These are phyloP conservation scores for Cacatua alba DNA, from an alignment of 2,113 vertebrate genomes.

Conservation along the genomic window DNA sequence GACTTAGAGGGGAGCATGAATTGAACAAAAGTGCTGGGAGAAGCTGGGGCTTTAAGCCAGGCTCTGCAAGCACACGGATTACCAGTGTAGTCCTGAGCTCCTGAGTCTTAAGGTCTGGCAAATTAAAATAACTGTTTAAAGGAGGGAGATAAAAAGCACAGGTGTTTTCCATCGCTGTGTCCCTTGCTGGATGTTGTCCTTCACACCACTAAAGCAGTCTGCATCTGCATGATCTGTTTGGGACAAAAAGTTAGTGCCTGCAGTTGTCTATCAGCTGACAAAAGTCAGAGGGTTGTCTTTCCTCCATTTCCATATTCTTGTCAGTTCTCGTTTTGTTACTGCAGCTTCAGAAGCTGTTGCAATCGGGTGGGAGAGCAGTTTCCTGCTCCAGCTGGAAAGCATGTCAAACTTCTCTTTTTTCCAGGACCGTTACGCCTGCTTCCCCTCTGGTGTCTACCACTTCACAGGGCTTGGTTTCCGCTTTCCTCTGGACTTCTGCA, in stretches of 20 bases:
- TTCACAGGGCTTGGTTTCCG: background rate
- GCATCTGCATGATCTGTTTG: background rate
- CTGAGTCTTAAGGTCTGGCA: background rate
- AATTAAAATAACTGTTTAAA: background rate
- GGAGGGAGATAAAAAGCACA: background rate
- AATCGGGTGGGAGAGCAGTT: background rate
- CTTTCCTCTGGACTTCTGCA: background rate
- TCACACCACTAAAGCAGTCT: background rate
- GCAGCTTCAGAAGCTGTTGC: conserved; percentile 9
- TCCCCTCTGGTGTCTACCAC: background rate
- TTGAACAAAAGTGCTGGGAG: background rate
- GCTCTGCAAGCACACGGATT: background rate
- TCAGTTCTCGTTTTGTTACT: background rate
- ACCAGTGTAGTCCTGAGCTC: background rate
- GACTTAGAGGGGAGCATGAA: background rate
- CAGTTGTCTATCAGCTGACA: background rate
- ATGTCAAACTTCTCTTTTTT: conserved; percentile 1
- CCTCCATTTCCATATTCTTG: background rate
- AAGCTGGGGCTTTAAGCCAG: background rate
- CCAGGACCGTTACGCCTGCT: background rate
- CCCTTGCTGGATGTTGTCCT: background rate
- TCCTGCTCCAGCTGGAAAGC: background rate
- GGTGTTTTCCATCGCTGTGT: background rate
- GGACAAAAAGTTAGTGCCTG: background rate
- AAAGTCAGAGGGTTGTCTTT: background rate